A percentile compares a stretch with the other conserved stretches of the same genome.
phyloP scores from a whole-genome alignment of 2,888 invertebrate species.

The Cantharis rufa region DNA sequence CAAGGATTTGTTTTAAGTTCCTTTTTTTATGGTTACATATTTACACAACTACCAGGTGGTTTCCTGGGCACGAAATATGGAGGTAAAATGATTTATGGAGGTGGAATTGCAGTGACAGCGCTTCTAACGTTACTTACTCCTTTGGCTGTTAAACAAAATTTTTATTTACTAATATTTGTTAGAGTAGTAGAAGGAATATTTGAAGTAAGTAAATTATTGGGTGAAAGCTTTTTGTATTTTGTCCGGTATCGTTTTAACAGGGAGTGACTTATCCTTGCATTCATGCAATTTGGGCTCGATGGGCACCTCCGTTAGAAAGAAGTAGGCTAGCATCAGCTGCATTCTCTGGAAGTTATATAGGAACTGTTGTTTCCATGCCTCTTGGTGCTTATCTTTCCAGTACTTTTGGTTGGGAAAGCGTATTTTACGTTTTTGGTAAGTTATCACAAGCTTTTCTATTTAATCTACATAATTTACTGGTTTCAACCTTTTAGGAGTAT shows the following conservation, averaged over 20 bases:
- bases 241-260: slow-evolving; percentile 49
- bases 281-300: slow-evolving; percentile 82
- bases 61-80: slow-evolving; percentile 83
- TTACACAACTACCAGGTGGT: slow-evolving; percentile 83
- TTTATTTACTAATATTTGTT: slow-evolving; percentile 70
- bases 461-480: neutral
- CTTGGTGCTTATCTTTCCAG: slow-evolving; percentile 74
- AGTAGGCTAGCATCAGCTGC: slow-evolving; percentile 80
- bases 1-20: slow-evolving; percentile 82
- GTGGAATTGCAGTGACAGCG: slow-evolving; percentile 78
- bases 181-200: slow-evolving; percentile 56
- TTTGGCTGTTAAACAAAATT: slow-evolving; percentile 72
- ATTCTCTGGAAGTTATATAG: slow-evolving; percentile 84
- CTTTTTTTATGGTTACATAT: slow-evolving; percentile 88
- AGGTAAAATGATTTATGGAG: slow-evolving; percentile 80
- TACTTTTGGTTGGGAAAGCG: slow-evolving; percentile 76
- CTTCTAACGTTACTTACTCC: slow-evolving; percentile 82
- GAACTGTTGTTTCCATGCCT: slow-evolving; percentile 83
- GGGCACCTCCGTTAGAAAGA: slow-evolving; percentile 80
- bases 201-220: slow-evolving; percentile 39
- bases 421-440: slow-evolving; percentile 79
- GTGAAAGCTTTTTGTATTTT: neutral
- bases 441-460: slow-evolving; percentile 5
- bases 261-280: slow-evolving; percentile 80
- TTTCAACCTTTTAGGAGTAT: slow-evolving; percentile 56